Conservation (phyloP, 2,888 invertebrate genomes). For the Lochmaea crataegi region DNA sequence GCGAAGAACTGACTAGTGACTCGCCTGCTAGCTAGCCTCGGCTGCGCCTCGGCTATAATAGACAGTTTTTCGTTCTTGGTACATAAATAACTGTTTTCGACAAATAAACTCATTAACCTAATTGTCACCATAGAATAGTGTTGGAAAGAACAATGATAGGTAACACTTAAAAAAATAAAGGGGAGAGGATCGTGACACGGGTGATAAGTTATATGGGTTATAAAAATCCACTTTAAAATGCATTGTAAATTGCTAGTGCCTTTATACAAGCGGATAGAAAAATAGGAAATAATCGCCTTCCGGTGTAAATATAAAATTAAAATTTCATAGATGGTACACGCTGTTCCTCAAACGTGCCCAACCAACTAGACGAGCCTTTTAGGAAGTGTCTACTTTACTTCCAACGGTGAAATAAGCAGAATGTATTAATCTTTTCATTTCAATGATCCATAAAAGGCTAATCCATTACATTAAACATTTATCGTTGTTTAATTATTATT, state of each 20-base stretch:
- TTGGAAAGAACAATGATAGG: not conserved
- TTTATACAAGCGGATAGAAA: constrained; percentile 17
- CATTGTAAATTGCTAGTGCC: not conserved
- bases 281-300: constrained; percentile 34
- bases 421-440: too few relatives aligned
- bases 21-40: too few relatives aligned
- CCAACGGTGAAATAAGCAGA: not conserved
- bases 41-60: too few relatives aligned
- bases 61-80: too few relatives aligned
- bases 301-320: constrained; percentile 29
- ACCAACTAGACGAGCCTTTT: constrained; percentile 24
- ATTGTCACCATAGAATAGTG: not conserved
- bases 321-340: constrained; percentile 30
- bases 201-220: constrained; percentile 9
- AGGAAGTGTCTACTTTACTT: not conserved
- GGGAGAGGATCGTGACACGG: not conserved
- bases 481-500: too few relatives aligned
- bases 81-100: too few relatives aligned
- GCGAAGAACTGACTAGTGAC: too few relatives aligned
- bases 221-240: constrained; percentile 14
- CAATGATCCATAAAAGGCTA: too few relatives aligned
- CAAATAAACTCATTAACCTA: not conserved
- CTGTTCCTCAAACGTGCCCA: constrained; percentile 31
- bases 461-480: too few relatives aligned
- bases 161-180: not conserved